phyloP scores from a whole-genome alignment of 2,888 invertebrate genomes.

The Cosmia pyralina region DNA sequence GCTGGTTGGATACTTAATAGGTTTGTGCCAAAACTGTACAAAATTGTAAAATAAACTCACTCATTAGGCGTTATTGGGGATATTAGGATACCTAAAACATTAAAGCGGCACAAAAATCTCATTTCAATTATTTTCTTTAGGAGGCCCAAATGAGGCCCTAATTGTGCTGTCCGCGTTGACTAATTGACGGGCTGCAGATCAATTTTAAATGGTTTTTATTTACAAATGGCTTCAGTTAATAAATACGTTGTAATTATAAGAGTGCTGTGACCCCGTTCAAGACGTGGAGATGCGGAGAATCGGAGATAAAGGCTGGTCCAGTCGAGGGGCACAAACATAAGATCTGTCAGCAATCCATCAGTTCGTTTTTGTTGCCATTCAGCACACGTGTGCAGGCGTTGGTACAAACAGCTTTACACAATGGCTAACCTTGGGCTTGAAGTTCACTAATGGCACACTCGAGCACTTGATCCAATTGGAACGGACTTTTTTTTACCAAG shows the following conservation, averaged over 20 bases:
- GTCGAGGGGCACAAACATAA: slow-evolving; percentile 52
- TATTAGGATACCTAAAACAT: slow-evolving; percentile 6
- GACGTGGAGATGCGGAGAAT: slow-evolving; percentile 30
- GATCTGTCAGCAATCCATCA: slow-evolving; percentile 73
- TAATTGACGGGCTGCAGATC: slow-evolving; percentile 28
- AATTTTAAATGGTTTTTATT: slow-evolving; percentile 50
- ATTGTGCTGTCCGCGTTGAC: slow-evolving; percentile 25
- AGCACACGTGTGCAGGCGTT: slow-evolving; percentile 71
- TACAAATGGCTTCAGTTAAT: slow-evolving; percentile 48
- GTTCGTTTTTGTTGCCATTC: slow-evolving; percentile 71
- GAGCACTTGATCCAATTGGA: slow-evolving; percentile 60
- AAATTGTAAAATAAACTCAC: slow-evolving; percentile 1
- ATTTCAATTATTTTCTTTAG: slow-evolving; percentile 16
- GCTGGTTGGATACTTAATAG: background rate
- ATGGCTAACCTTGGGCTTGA: slow-evolving; percentile 73
- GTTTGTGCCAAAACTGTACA: background rate
- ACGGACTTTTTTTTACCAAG: slow-evolving; percentile 50
- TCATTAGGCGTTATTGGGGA: background rate
- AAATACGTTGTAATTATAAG: slow-evolving; percentile 56
- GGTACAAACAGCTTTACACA: slow-evolving; percentile 70
- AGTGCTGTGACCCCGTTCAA: slow-evolving; percentile 61
- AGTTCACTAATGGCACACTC: slow-evolving; percentile 65
- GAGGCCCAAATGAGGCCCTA: slow-evolving; percentile 20
- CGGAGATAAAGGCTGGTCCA: slow-evolving; percentile 59
- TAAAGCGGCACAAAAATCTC: slow-evolving; percentile 11